Conservation (phyloP, 2,113 vertebrate species). For the Catharus fuscescens region DNA sequence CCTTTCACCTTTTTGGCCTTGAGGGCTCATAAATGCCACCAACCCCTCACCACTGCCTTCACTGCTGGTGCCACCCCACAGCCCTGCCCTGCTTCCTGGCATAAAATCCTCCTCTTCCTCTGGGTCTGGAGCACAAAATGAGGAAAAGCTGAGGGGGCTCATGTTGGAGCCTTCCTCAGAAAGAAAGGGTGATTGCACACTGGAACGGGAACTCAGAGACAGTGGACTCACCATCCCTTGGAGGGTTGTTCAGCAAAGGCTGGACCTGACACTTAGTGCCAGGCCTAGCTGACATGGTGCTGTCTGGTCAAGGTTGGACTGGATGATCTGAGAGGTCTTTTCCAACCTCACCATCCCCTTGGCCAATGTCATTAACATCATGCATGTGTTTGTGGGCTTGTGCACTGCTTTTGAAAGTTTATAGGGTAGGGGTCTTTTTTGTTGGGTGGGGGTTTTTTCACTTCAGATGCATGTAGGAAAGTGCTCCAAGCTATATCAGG, state of each 20-base stretch:
- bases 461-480: neutral
- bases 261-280: neutral
- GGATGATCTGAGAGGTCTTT: neutral
- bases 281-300: neutral
- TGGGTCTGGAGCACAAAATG: neutral
- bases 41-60: neutral
- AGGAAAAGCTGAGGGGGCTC: neutral
- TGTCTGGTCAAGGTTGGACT: neutral
- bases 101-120: neutral
- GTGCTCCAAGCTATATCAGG: neutral
- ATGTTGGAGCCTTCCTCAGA: neutral
- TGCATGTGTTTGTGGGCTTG: rapidly evolving
- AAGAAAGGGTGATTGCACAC: neutral
- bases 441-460: neutral
- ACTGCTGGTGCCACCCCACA: too few species aligned
- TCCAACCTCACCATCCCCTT: neutral
- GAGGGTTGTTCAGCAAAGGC: neutral
- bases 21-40: neutral
- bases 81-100: neutral
- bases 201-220: neutral
- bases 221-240: neutral
- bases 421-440: neutral
- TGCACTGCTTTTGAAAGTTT: neutral
- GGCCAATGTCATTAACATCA: neutral
- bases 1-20: neutral